Evolutionary conservation across 2,797 vertebrate genomes (phyloP), one percentile per base, ranked within the genome.

Genomic region (Somateria mollissima): DNA sequence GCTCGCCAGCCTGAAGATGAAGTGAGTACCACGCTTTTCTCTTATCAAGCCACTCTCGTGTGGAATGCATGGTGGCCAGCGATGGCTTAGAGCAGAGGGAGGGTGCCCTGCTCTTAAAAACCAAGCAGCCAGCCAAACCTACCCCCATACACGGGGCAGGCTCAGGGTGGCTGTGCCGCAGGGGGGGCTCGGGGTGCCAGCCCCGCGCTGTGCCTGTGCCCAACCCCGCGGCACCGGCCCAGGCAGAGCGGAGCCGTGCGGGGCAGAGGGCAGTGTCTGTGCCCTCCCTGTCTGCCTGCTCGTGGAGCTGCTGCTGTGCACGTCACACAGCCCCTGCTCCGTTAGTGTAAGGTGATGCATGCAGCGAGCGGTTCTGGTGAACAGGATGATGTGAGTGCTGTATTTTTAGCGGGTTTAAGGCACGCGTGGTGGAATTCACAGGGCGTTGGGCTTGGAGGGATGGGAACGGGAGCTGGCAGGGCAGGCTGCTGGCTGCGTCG

Each of bases 1-100:
- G 97, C 97, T 99, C 72, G 97, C 98, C 75, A 98, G 98, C 76
- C 98, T 99, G 97, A 99, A 98, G 98, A 97, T 98, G 96, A 98
- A 99, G 99, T 99, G 97, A 99, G 99, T 98, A 91, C 60, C 14
- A 6, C 2, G 0, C 54, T 87, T n/a, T 67, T 53, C 32, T 89
- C 0, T 0, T 0, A 0, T 3, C 0, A 17, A 41, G 32, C 2
- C 25, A 2, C 39, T 49, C 49, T 27, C 41, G 8, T 3, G 19
- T 3, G 61, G 6, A 56, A 8, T 14, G 6, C 0, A 0, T 1
- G 13, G 47, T 13, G 69, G 41, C 37, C 53, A 30, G 81, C 4
- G 58, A 5, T 8, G 61, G 51, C 41, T 36, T 13, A 2, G 36
- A 5, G 64, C 2, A 3, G 2, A 58, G 32, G 27, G n/a, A 28